A percentile compares a stretch with the other conserved stretches of the same genome.
phyloP scores from a whole-genome alignment of 2,113 vertebrate species.

The Macaca mulatta region DNA sequence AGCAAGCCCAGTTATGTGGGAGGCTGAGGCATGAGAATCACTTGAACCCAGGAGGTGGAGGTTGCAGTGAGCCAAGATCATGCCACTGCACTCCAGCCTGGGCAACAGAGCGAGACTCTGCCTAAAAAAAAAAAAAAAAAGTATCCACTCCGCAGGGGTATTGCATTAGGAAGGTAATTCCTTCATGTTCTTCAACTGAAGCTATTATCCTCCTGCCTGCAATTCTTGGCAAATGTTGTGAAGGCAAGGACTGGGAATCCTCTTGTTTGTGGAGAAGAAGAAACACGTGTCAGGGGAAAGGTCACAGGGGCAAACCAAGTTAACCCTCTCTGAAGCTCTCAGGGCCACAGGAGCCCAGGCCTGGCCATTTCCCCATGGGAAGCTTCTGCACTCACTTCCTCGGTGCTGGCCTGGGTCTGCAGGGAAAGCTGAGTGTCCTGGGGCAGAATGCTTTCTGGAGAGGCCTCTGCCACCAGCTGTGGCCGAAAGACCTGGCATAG shows the following conservation, averaged over 20 bases:
- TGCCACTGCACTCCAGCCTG: too few relatives aligned
- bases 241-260: not conserved
- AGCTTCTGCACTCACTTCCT: not conserved
- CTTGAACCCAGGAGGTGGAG: too few relatives aligned
- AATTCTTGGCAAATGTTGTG: not conserved
- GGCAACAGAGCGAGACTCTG: too few relatives aligned
- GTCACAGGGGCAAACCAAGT: not conserved
- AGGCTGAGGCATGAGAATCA: too few relatives aligned
- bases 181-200: not conserved
- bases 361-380: not conserved
- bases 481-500: not conserved
- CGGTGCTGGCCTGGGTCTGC: not conserved
- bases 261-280: not conserved
- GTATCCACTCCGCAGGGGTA: accelerated
- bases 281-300: not conserved
- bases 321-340: not conserved
- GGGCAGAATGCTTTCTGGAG: not conserved
- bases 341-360: not conserved
- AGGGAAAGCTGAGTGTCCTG: accelerated
- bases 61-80: too few relatives aligned
- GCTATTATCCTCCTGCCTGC: not conserved
- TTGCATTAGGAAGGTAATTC: not conserved
- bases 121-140: too few relatives aligned
- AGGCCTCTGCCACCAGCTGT: too few relatives aligned
- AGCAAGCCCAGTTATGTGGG: too few relatives aligned